Evolutionary conservation across 2,888 invertebrate genomes (phyloP), one percentile per base, ranked within the genome.

Genomic region (Agrypnus murinus): DNA sequence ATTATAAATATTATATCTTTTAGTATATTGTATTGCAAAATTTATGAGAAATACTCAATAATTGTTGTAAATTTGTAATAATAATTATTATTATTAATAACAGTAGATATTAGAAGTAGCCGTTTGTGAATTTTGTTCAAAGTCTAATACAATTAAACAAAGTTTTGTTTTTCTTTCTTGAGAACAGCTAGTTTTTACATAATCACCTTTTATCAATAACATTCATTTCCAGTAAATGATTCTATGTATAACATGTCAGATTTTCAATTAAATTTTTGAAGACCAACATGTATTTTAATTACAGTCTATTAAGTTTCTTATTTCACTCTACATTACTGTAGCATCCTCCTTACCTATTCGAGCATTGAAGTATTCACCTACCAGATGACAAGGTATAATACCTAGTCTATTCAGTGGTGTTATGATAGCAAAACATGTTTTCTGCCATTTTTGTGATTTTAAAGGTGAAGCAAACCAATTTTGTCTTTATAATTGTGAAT

Each of bases 1-100:
- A 15, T 36, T 58, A 25, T 58, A 58, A 31, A 5, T 58, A 58
- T 19, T 3, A 8, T 14, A 58, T 19, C 14, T 12, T 40, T 36
- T 36, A 17, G 14, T 12, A 17, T 15, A 43, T 40, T 58, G 40
- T 58, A 25, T 25, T 25, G 25, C 25, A 25, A 25, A 5, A 25
- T 25, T 25, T 25, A 25, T 58, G 38, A 55, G n/a, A 55, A 55
- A 38, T 36, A 55, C 55, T 55, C 36, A 36, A 2, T 15, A 2
- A 36, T 43, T 17, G 36, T 14, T 58, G 58, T 58, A 58, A 58
- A 58, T 58, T 58, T 58, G 58, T 58, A 58, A 58, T 58, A 58
- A 48, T 58, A 58, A 58, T 58, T 40, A 48, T 31, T 55, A 55
- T 50, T 12, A 55, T 3, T 25, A 25, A 25, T 25, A 25, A 25